Evolutionary conservation across 2,888 invertebrate species (phyloP).

Genomic region (Zygothrica quintamaculata): DNA sequence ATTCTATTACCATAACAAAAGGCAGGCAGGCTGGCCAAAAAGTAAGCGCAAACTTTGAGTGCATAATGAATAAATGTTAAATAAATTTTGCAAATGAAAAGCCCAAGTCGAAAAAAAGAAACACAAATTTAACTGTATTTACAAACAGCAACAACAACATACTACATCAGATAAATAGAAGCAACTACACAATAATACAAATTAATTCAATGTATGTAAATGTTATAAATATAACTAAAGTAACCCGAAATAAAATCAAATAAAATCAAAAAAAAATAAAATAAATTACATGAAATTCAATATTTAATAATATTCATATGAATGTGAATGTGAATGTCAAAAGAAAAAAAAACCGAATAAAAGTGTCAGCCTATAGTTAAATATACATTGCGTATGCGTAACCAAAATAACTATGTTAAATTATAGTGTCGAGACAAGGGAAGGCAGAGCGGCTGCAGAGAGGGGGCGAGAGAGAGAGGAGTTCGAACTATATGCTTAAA

Average conservation of each 20-base stretch:
- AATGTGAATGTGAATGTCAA: slow-evolving; percentile 69
- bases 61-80: slow-evolving; percentile 76
- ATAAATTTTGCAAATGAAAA: slow-evolving; percentile 53
- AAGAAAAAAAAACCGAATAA: slow-evolving; percentile 9
- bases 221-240: slow-evolving; percentile 78
- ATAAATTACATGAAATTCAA: slow-evolving; percentile 40
- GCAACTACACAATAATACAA: slow-evolving; percentile 60
- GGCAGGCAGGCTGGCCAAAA: slow-evolving; percentile 26
- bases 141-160: slow-evolving; percentile 12
- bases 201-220: slow-evolving; percentile 71
- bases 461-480: neutral
- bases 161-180: slow-evolving; percentile 36
- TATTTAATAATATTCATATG: slow-evolving; percentile 49
- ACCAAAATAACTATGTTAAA: slow-evolving; percentile 44
- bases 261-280: no score
- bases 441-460: neutral
- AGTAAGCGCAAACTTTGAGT: slow-evolving; percentile 51
- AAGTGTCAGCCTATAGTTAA: slow-evolving; percentile 66
- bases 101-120: slow-evolving; percentile 17
- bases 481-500: neutral
- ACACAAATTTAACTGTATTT: slow-evolving; percentile 24
- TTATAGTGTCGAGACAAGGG: neutral
- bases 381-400: slow-evolving; percentile 75
- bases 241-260: slow-evolving; percentile 55
- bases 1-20: slow-evolving; percentile 64